phyloP scores from a whole-genome alignment of 2,888 invertebrate genomes.

The Scelioninae gen. 2 region DNA sequence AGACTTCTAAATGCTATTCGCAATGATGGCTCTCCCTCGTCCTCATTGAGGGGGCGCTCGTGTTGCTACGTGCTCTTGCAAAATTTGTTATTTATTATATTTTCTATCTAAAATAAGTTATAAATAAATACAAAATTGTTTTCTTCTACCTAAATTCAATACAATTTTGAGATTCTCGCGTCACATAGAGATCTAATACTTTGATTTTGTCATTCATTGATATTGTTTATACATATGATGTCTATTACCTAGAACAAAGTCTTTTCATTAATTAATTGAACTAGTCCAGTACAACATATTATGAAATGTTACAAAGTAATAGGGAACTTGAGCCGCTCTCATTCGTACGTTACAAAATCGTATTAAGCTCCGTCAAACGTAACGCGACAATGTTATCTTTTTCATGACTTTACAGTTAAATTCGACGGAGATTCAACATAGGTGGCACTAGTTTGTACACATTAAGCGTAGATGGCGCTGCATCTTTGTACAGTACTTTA shows the following conservation, averaged over 20 bases:
- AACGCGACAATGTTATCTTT: slow-evolving; percentile 27
- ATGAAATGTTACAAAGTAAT: slow-evolving; percentile 66
- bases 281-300: slow-evolving; percentile 65
- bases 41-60: slow-evolving; percentile 3
- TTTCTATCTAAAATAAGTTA: slow-evolving; percentile 75
- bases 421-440: slow-evolving; percentile 39
- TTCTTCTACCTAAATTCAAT: slow-evolving; percentile 74
- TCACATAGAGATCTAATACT: slow-evolving; percentile 65
- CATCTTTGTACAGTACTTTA: slow-evolving; percentile 2
- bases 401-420: slow-evolving; percentile 48
- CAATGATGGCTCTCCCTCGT: slow-evolving; percentile 29
- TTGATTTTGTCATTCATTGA: slow-evolving; percentile 66
- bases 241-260: slow-evolving; percentile 60
- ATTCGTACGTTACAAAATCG: slow-evolving; percentile 60
- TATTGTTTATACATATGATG: slow-evolving; percentile 30
- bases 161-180: slow-evolving; percentile 68
- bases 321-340: slow-evolving; percentile 68
- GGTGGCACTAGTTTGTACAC: slow-evolving; percentile 59
- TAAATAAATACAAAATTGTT: slow-evolving; percentile 74
- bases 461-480: slow-evolving; percentile 18
- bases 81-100: slow-evolving; percentile 70
- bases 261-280: slow-evolving; percentile 68
- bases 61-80: slow-evolving; percentile 32
- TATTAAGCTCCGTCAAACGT: slow-evolving; percentile 43
- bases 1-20: slow-evolving; percentile 48